Conservation (phyloP, 2,797 vertebrate species). For the Manis javanica region DNA sequence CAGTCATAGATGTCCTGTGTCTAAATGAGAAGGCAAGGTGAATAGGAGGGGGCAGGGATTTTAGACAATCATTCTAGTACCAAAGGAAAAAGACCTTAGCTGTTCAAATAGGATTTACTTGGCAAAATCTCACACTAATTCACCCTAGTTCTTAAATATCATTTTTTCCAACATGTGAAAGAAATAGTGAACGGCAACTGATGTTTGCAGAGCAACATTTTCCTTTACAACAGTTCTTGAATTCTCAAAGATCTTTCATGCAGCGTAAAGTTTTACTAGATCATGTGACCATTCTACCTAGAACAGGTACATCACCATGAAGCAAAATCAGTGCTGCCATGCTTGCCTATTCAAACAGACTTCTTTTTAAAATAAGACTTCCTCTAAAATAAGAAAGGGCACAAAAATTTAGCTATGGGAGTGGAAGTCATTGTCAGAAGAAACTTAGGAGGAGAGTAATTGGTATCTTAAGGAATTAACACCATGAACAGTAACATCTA, state of each 20-base stretch:
- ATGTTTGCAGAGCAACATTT: conserved; percentile 13
- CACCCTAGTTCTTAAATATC: not conserved
- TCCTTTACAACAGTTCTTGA: not conserved
- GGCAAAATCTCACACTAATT: not conserved
- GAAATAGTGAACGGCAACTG: not conserved
- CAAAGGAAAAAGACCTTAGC: not conserved
- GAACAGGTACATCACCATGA: conserved; percentile 62
- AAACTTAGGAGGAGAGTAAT: not conserved
- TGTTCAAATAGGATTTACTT: not conserved
- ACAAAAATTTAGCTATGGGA: not conserved
- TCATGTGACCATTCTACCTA: conserved; percentile 26
- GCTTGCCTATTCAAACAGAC: not conserved
- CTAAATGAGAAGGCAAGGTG: not conserved
- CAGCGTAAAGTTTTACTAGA: conserved; percentile 62
- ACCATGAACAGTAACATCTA: not conserved
- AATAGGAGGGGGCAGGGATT: not conserved
- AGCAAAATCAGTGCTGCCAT: conserved; percentile 68
- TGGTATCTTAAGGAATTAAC: not conserved
- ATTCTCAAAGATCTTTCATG: conserved; percentile 26
- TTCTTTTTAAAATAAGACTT: not conserved
- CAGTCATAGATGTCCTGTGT: not conserved
- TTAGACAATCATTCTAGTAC: not conserved
- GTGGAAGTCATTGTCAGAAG: not conserved
- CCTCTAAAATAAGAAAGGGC: conserved; percentile 31
- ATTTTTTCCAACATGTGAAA: not conserved